A percentile compares a stretch with the other conserved stretches of the same genome.
phyloP scores from a whole-genome alignment of 2,113 vertebrate species.

The Cichladusa arquata region DNA sequence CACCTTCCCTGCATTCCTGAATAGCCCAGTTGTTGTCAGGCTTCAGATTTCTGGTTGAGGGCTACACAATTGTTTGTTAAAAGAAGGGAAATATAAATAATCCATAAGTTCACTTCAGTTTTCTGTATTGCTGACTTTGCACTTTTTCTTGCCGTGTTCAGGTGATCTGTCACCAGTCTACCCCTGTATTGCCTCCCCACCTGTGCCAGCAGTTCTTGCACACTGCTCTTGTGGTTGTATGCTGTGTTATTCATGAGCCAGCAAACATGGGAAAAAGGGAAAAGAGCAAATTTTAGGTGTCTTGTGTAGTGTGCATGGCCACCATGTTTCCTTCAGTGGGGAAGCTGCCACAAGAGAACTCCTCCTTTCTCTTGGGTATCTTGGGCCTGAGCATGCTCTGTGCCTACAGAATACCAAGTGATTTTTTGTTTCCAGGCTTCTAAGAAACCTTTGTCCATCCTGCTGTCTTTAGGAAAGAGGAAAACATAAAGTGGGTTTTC shows the following conservation, averaged over 20 bases:
- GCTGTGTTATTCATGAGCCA: background rate
- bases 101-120: background rate
- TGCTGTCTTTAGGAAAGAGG: background rate
- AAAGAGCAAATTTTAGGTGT: background rate
- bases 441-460: conserved; percentile 25
- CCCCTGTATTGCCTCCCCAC: background rate
- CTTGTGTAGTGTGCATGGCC: accelerated
- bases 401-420: background rate
- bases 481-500: background rate
- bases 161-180: background rate
- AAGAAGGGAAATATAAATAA: background rate
- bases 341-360: background rate
- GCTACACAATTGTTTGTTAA: background rate
- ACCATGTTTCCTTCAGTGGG: background rate
- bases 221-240: background rate
- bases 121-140: background rate
- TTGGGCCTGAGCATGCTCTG: background rate
- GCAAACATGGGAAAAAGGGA: background rate
- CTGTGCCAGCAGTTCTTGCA: background rate
- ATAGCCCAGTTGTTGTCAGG: background rate
- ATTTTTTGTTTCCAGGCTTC: background rate
- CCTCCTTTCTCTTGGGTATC: background rate
- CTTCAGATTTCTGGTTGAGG: background rate
- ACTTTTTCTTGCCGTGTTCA: background rate
- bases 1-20: background rate